These are phyloP conservation scores for Eupristina koningsbergeri DNA, from an alignment of 1,140 invertebrate species.

Conservation along the genomic window DNA sequence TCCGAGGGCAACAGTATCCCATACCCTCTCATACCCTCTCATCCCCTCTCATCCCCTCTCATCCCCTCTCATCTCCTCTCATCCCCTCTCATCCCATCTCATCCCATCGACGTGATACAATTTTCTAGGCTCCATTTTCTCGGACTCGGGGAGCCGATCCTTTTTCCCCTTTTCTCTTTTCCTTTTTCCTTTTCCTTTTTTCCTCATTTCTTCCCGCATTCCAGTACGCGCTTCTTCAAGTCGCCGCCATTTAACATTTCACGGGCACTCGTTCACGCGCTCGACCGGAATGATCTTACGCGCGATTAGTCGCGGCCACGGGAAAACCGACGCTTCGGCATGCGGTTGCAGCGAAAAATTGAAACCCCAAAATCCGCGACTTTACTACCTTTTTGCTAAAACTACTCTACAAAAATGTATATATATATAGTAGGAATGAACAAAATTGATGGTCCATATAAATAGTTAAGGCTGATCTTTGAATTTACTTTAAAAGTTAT, in stretches of 20 bases:
- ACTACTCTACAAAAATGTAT: no score
- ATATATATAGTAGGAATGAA: background rate
- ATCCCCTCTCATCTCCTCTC: no score
- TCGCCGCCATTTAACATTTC: background rate
- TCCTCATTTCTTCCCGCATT: background rate
- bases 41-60: no score
- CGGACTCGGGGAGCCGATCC: background rate
- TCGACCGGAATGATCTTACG: constrained; percentile 32
- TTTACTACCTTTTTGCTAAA: background rate
- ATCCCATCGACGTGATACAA: no score
- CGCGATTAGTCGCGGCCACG: constrained; percentile 20
- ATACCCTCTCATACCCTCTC: no score
- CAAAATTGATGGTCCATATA: background rate
- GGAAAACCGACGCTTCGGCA: background rate
- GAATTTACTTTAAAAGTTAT: background rate
- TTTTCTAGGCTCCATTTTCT: constrained; percentile 24
- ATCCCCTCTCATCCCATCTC: no score
- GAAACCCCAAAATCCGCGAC: background rate
- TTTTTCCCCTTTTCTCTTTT: background rate
- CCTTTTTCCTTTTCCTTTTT: background rate
- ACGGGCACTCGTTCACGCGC: constrained; percentile 26
- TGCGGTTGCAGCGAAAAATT: background rate
- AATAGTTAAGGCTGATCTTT: background rate
- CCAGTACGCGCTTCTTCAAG: constrained; percentile 3
- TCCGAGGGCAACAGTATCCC: background rate